phyloP scores from a whole-genome alignment of 35 echinoderm and acorn worm species.

The Eucidaris tribuloides region DNA sequence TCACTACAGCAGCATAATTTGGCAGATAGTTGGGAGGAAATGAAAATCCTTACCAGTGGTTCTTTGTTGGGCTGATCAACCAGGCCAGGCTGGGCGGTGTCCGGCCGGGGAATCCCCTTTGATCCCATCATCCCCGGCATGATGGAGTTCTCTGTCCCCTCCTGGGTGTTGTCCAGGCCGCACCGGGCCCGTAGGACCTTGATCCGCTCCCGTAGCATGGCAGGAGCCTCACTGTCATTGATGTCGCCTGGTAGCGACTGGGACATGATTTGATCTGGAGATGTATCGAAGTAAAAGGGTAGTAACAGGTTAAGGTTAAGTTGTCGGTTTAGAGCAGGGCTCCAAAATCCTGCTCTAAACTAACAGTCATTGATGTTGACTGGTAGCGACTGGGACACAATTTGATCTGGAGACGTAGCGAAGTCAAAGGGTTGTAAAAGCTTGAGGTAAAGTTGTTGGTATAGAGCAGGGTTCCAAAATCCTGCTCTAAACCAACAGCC shows the following conservation, averaged over 20 bases:
- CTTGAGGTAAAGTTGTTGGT: background rate
- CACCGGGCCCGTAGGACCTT: constrained; percentile 60
- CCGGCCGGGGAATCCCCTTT: background rate
- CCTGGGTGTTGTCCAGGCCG: constrained; percentile 60
- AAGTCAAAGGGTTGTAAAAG: background rate
- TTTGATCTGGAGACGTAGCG: background rate
- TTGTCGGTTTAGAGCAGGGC: background rate
- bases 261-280: background rate
- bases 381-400: background rate
- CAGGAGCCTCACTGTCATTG: constrained; percentile 13
- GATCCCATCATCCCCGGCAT: background rate
- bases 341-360: background rate
- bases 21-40: background rate
- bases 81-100: background rate
- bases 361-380: background rate
- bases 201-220: constrained; percentile 59
- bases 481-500: background rate
- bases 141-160: background rate
- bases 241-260: background rate
- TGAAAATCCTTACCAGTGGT: background rate
- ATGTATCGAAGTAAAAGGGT: background rate
- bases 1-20: background rate
- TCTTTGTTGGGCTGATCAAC: background rate
- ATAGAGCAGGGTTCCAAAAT: background rate
- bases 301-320: background rate